These are phyloP conservation scores for Pocillopora grandis DNA, from an alignment of 92 coral and sea anemone species.

Conservation along the genomic window DNA sequence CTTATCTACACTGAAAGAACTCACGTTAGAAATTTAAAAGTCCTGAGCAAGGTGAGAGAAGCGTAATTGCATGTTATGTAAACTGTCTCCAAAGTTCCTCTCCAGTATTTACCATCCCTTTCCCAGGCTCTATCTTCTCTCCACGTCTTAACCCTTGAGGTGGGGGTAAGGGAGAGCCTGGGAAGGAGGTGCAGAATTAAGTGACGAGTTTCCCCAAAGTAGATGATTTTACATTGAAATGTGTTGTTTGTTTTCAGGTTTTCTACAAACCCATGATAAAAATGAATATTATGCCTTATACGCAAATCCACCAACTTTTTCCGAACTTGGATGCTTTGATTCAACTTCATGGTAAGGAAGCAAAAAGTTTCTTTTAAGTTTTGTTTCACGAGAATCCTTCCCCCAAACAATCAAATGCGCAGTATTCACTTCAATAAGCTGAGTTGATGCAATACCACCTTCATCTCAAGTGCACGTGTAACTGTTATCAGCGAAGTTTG, in stretches of 20 bases:
- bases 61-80: not conserved
- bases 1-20: slow-evolving; percentile 97
- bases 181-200: too few species aligned
- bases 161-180: too few species aligned
- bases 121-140: not conserved
- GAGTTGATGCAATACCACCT: too few species aligned
- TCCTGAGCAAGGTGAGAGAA: slow-evolving; percentile 81
- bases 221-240: not conserved
- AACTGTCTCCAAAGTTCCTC: not conserved
- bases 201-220: too few species aligned
- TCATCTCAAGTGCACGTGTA: too few species aligned
- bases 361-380: too few species aligned
- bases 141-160: too few species aligned
- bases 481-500: too few species aligned
- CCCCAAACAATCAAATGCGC: too few species aligned
- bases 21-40: slow-evolving; percentile 97
- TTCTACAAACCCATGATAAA: slow-evolving; percentile 97
- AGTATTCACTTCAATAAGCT: too few species aligned
- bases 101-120: not conserved
- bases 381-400: not conserved
- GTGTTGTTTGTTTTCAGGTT: slow-evolving; percentile 40
- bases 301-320: slow-evolving; percentile 73
- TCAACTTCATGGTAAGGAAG: slow-evolving; percentile 83
- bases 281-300: slow-evolving; percentile 66
- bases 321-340: slow-evolving; percentile 93